A percentile compares a stretch with the other conserved stretches of the same genome.
Evolutionary conservation across 2,888 invertebrate species (phyloP).

Genomic region (Bellardia bayeri): DNA sequence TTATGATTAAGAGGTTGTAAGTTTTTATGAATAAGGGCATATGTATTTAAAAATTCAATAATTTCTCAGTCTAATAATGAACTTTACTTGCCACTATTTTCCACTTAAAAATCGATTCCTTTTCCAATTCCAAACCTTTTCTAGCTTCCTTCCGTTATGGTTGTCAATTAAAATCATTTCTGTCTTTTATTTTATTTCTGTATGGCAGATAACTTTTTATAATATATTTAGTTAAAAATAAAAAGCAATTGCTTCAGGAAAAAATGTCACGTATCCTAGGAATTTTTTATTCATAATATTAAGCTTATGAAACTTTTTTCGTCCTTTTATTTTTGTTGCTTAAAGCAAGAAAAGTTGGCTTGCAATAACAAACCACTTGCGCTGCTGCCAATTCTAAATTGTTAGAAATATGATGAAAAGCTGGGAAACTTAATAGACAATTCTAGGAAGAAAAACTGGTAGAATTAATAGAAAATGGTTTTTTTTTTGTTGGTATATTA

Average conservation of each 20-base stretch:
- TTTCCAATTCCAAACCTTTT: not conserved
- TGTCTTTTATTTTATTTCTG: not conserved
- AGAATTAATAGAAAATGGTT: not conserved
- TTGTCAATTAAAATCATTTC: not conserved
- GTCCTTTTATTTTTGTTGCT: not conserved
- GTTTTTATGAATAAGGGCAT: too few species aligned
- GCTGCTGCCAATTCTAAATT: slow-evolving; percentile 14
- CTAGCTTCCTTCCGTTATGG: not conserved
- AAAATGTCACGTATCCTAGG: slow-evolving; percentile 26
- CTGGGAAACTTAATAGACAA: not conserved
- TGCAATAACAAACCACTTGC: slow-evolving; percentile 1
- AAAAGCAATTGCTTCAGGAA: not conserved
- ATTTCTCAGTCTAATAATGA: too few species aligned
- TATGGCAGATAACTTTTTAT: not conserved
- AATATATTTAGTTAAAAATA: not conserved
- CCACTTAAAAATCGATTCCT: not conserved
- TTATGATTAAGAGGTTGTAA: too few species aligned
- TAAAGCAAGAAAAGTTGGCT: not conserved
- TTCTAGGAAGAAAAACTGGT: not conserved
- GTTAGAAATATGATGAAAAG: not conserved
- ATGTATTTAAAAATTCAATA: too few species aligned
- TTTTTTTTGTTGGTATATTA: not conserved
- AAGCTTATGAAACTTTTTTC: not conserved
- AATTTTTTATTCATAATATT: slow-evolving; percentile 16
- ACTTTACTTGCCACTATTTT: too few species aligned